Conservation (phyloP, 2,888 invertebrate genomes). For the Campoplex nolae region DNA sequence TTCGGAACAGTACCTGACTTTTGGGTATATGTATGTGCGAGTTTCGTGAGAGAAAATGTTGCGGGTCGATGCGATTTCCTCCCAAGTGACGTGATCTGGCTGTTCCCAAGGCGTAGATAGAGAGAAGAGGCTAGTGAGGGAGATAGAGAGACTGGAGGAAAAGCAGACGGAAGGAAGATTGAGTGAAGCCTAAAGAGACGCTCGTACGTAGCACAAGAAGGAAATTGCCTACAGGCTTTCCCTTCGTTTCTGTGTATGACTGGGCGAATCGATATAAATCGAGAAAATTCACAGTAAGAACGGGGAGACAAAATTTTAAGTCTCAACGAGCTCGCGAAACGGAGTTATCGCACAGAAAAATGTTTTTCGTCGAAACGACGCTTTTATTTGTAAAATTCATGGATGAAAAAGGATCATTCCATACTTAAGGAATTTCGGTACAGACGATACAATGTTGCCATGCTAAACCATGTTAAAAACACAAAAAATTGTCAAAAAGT, state of each 20-base stretch:
- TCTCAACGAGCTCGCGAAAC: not conserved
- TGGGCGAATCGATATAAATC: constrained; percentile 58
- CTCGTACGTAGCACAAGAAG: constrained; percentile 39
- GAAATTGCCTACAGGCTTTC: constrained; percentile 52
- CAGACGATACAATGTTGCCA: no score
- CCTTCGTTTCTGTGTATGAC: constrained; percentile 40
- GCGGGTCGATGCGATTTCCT: constrained; percentile 47
- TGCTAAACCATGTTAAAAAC: no score
- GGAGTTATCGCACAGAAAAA: not conserved
- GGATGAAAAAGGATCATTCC: not conserved
- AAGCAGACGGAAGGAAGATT: constrained; percentile 23
- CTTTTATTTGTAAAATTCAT: not conserved
- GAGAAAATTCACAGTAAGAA: constrained; percentile 26
- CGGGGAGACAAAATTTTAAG: not conserved
- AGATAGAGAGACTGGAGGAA: not conserved
- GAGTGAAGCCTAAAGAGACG: constrained; percentile 46
- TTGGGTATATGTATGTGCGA: not conserved
- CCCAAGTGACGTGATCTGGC: constrained; percentile 33
- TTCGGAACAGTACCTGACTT: constrained; percentile 26
- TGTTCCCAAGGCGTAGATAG: not conserved
- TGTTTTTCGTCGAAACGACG: not conserved
- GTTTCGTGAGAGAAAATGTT: constrained; percentile 12
- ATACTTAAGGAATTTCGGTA: no score
- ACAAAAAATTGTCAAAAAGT: no score
- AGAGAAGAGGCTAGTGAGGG: not conserved